phyloP scores from a whole-genome alignment of 2,797 vertebrate genomes.

The Potorous gilbertii region DNA sequence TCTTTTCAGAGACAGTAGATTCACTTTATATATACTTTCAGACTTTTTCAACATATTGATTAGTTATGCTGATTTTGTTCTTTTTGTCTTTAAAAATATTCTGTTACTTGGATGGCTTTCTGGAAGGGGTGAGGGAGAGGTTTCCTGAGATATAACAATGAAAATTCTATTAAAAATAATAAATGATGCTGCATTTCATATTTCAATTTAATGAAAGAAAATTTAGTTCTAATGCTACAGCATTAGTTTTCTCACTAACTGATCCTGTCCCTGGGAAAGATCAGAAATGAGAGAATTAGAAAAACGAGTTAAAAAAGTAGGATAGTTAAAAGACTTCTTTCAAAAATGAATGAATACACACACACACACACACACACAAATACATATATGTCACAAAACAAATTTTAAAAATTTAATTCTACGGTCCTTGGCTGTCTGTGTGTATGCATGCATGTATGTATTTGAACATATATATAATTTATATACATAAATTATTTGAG shows the following conservation, averaged over 20 bases:
- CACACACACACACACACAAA: no score
- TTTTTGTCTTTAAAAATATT: background rate
- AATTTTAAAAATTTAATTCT: conserved; percentile 45
- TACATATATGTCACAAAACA: background rate
- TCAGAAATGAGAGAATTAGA: background rate
- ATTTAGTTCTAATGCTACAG: background rate
- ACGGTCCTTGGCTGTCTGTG: background rate
- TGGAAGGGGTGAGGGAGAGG: no score
- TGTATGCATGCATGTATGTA: conserved; percentile 14
- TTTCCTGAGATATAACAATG: no score
- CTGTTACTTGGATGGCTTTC: no score
- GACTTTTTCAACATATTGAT: background rate
- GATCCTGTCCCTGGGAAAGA: background rate
- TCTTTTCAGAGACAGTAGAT: background rate
- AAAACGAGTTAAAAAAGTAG: conserved; percentile 6
- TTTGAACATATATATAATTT: background rate
- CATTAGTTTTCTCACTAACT: background rate
- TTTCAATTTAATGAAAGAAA: background rate
- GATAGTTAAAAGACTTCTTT: background rate
- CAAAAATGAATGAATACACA: background rate
- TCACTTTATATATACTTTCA: background rate
- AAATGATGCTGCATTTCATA: background rate
- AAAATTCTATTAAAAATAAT: no score
- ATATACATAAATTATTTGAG: background rate
- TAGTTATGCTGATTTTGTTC: background rate